Evolutionary conservation across 2,113 vertebrate genomes (phyloP).

Genomic region (Equus przewalskii): DNA sequence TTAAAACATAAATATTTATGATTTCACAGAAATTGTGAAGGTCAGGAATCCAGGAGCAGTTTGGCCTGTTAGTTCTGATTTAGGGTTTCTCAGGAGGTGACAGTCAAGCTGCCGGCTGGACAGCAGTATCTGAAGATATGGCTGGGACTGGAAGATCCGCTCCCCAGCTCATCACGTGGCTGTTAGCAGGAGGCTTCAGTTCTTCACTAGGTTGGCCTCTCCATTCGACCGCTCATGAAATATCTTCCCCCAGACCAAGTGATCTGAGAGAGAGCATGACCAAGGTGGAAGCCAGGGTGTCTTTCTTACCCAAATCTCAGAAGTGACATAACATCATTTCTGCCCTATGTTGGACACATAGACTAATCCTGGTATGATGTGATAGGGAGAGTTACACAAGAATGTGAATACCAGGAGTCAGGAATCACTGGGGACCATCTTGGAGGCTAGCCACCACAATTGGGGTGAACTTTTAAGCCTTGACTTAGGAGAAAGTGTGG

Average conservation of each 20-base stretch:
- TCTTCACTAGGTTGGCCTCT: neutral
- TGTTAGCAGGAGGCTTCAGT: neutral
- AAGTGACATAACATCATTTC: neutral
- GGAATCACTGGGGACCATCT: neutral
- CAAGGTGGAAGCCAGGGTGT: neutral
- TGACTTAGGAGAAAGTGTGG: neutral
- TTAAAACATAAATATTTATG: conserved; percentile 22
- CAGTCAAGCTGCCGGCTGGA: neutral
- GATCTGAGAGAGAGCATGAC: neutral
- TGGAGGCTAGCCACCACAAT: neutral
- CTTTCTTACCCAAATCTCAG: neutral
- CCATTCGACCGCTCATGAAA: neutral
- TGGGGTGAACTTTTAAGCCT: neutral
- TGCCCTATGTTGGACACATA: neutral
- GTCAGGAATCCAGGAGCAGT: neutral
- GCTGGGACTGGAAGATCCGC: neutral
- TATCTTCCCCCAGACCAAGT: neutral
- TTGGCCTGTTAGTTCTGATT: neutral
- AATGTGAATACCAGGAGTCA: neutral
- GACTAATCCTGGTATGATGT: neutral
- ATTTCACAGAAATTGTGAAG: conserved; percentile 30
- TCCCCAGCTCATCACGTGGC: neutral
- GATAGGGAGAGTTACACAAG: neutral
- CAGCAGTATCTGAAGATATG: neutral
- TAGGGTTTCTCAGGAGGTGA: neutral